Conservation (phyloP, 2,797 vertebrate species). For the Brotula barbata region DNA sequence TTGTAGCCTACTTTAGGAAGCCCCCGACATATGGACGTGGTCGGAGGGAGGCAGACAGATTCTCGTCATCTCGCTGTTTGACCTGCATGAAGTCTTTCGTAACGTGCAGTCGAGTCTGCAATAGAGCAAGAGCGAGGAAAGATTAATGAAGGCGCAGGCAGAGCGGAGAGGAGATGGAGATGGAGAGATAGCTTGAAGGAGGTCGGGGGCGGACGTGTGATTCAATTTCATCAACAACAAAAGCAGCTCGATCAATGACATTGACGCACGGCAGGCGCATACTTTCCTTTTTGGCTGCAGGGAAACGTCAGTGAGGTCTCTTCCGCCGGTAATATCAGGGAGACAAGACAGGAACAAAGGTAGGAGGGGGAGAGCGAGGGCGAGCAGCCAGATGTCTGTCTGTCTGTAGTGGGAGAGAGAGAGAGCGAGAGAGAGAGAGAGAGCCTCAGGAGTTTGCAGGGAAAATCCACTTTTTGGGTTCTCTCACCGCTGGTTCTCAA, state of each 20-base stretch:
- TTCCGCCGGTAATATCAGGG: constrained; percentile 16
- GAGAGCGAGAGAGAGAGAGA: constrained; percentile 26
- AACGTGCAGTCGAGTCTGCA: background rate
- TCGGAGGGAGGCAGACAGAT: background rate
- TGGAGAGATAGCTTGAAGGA: background rate
- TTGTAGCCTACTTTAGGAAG: background rate
- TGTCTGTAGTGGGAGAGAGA: background rate
- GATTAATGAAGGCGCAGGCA: background rate
- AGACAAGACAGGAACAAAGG: constrained; percentile 26
- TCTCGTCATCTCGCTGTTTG: constrained; percentile 1
- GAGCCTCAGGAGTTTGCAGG: constrained; percentile 65
- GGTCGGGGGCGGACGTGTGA: constrained; percentile 15
- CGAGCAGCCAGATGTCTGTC: constrained; percentile 6
- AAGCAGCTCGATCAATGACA: background rate
- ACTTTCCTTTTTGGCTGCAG: constrained; percentile 4
- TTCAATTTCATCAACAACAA: constrained; percentile 25
- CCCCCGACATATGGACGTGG: background rate
- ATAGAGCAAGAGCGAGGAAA: background rate
- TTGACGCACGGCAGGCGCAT: constrained; percentile 6
- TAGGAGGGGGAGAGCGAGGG: constrained; percentile 12
- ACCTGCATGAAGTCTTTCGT: background rate
- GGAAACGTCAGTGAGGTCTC: constrained; percentile 27
- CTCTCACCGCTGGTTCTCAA: constrained; percentile 15
- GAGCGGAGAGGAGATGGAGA: constrained; percentile 1
- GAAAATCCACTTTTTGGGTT: constrained; percentile 40